Evolutionary conservation across 2,797 vertebrate genomes (phyloP), one percentile per base, ranked within the genome.

Genomic region (Tympanoctomys barrerae): DNA sequence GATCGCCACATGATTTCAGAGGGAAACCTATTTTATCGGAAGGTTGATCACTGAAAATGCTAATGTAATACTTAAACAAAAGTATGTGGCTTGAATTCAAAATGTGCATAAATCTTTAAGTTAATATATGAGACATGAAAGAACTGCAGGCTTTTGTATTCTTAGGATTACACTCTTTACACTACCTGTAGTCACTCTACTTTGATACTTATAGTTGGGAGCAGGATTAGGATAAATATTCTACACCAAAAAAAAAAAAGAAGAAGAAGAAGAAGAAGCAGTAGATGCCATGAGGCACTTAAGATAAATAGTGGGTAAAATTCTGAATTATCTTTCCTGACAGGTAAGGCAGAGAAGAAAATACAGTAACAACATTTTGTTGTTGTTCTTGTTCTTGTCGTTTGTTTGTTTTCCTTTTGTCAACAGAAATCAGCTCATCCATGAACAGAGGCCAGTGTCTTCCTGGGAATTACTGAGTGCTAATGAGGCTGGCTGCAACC

Each of bases 311-410:
- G 10, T 62, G 31, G 9, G 14, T 62, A 68, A 87, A 39, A 3
- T 68, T 84, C 68, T 86, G 52, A 85, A 79, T 92, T 82, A 75
- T 36, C 68, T 90, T 73, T 73, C 39, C 39, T 24, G 31, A 91
- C 28, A 94, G 68, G 42, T 62, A 78, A 95, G 33, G 68, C 57
- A 88, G 36, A 94, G 84, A 87, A 81, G 28, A 87, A 93, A 94
- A 85, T 18, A 77, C 19, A 86, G 75, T 31, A 33, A 89, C 3
- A 24, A 64, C 33, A 26, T 14, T 57, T 82, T 71, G n/a, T 26
- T 11, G 54, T 11, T 39, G 28, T 33, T 66, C 13, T 66, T 71
- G 33, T 26, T 18, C 78, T 85, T 52, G 21, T 39, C 11, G 6
- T 39, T 18, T 10, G 81, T 78, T 24, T 52, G 75, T 66, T n/a